phyloP scores from a whole-genome alignment of 2,888 invertebrate species.

The Drosophila antonietae region DNA sequence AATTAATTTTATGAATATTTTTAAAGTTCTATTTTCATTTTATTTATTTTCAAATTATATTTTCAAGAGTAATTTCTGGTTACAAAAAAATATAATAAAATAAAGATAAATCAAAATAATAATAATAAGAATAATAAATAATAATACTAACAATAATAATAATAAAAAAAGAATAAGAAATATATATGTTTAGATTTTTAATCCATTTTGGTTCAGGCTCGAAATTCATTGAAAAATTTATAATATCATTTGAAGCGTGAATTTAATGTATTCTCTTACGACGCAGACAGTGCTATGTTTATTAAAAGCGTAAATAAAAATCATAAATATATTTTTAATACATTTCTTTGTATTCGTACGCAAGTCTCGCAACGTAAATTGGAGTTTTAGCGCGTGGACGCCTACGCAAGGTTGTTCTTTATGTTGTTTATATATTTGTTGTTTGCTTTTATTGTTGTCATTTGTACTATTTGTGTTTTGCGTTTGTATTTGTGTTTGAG shows the following conservation, averaged over 20 bases:
- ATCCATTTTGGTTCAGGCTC: not conserved
- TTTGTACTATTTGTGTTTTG: conserved; percentile 31
- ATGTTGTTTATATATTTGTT: conserved; percentile 40
- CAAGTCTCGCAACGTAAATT: conserved; percentile 1
- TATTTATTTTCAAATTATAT: no score
- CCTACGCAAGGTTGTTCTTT: conserved; percentile 35
- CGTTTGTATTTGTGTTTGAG: conserved; percentile 8
- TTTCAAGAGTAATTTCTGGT: no score
- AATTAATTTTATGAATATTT: no score
- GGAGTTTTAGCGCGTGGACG: conserved; percentile 44
- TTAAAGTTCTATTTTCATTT: no score
- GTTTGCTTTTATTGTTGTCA: conserved; percentile 34
- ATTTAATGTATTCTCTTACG: conserved; percentile 25
- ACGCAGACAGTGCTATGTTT: conserved; percentile 25
- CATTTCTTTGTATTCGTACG: conserved; percentile 12
- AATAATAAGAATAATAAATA: no score
- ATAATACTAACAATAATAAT: no score
- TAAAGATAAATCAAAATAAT: no score
- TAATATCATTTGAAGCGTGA: conserved; percentile 15
- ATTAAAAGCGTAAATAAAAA: conserved; percentile 39
- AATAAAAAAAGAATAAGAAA: no score
- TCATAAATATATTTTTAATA: conserved; percentile 35
- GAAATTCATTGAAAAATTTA: not conserved
- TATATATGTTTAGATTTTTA: not conserved
- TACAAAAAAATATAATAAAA: no score